A percentile compares a stretch with the other conserved stretches of the same genome.
Evolutionary conservation across 2,888 invertebrate species (phyloP).

Genomic region (Cistogaster globosa): DNA sequence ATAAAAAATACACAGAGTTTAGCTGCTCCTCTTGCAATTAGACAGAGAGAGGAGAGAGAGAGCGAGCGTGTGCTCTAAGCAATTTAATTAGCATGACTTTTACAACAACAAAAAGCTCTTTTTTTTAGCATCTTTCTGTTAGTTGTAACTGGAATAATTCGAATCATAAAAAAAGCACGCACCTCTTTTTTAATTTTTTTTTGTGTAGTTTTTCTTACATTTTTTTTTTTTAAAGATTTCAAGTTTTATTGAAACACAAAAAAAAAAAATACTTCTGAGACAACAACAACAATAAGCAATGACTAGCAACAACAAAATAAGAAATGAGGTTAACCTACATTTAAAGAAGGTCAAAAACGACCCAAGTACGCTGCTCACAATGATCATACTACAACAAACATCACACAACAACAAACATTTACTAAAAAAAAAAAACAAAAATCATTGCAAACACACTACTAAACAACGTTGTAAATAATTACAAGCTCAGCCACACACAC

Average conservation of each 20-base stretch:
- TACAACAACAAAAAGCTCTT: background rate
- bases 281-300: conserved; percentile 19
- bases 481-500: conserved; percentile 43
- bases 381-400: conserved; percentile 25
- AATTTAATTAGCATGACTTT: too few species aligned
- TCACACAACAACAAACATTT: conserved; percentile 12
- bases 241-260: conserved; percentile 44
- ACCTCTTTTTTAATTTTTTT: conserved; percentile 42
- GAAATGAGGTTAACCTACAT: conserved; percentile 82
- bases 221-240: conserved; percentile 29
- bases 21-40: conserved; percentile 17
- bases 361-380: conserved; percentile 71
- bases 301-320: conserved; percentile 71
- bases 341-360: conserved; percentile 82
- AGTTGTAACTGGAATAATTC: background rate
- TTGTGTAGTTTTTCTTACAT: conserved; percentile 22
- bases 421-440: conserved; percentile 2
- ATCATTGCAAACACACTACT: conserved; percentile 2
- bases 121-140: background rate
- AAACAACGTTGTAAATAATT: background rate
- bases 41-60: background rate
- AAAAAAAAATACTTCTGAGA: conserved; percentile 26
- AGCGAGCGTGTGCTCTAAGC: too few species aligned
- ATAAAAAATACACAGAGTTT: background rate
- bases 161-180: conserved; percentile 43